These are phyloP conservation scores for Pheosia tremula DNA, from an alignment of 2,888 invertebrate species.

Conservation along the genomic window DNA sequence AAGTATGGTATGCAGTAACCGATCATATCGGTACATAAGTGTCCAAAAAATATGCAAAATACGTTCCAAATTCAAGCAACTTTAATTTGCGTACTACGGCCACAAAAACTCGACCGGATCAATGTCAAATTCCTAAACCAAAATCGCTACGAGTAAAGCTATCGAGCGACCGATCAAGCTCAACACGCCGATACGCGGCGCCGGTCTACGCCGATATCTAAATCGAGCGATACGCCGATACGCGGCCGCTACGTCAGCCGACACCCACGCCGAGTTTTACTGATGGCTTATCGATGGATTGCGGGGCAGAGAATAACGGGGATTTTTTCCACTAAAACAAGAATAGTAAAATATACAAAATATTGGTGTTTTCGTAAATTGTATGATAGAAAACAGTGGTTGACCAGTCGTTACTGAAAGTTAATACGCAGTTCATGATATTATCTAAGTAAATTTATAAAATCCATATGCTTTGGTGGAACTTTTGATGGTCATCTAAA, in stretches of 20 bases:
- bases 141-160: slow-evolving; percentile 1
- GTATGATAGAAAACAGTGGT: too few species aligned
- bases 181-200: neutral
- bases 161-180: neutral
- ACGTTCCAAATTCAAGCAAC: neutral
- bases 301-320: neutral
- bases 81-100: neutral
- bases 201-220: slow-evolving; percentile 11
- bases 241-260: neutral
- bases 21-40: too few species aligned
- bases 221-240: slow-evolving; percentile 10
- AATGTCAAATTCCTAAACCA: neutral
- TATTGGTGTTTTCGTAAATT: neutral
- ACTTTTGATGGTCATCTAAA: neutral
- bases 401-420: too few species aligned
- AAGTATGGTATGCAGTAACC: too few species aligned
- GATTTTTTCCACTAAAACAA: neutral
- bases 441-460: too few species aligned
- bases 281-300: neutral
- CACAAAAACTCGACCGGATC: neutral
- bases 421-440: too few species aligned
- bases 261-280: neutral
- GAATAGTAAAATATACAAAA: neutral
- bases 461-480: too few species aligned
- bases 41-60: neutral